These are phyloP conservation scores for Pollenia griseotomentosa DNA, from an alignment of 2,888 invertebrate species.

Conservation along the genomic window DNA sequence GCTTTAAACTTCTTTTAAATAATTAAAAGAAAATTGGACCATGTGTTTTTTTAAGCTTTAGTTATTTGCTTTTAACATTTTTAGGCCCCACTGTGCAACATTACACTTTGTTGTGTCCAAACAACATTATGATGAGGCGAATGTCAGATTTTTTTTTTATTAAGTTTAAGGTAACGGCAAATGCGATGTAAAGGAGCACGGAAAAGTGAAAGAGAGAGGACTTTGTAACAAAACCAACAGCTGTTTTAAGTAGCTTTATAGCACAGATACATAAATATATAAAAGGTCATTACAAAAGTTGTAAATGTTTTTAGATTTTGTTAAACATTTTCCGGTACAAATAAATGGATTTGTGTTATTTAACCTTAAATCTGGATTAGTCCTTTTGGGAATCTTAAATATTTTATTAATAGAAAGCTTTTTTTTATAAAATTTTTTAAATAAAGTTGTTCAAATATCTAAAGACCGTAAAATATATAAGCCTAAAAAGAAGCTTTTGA, in stretches of 20 bases:
- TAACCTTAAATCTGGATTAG: not conserved
- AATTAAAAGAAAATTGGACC: no score
- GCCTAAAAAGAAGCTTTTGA: no score
- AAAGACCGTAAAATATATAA: no score
- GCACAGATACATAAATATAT: not conserved
- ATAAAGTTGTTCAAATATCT: no score
- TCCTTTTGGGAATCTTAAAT: no score
- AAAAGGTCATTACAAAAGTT: slow-evolving; percentile 56
- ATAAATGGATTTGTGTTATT: not conserved
- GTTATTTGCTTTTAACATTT: no score
- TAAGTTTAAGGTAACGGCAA: slow-evolving; percentile 9
- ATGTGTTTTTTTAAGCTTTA: no score
- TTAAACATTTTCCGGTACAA: slow-evolving; percentile 34
- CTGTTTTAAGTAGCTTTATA: slow-evolving; percentile 36
- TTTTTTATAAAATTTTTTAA: no score
- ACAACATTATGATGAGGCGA: slow-evolving; percentile 33
- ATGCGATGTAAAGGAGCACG: not conserved
- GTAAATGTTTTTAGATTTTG: slow-evolving; percentile 45
- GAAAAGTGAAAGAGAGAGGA: not conserved
- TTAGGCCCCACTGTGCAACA: not conserved
- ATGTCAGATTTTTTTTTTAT: not conserved
- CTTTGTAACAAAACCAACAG: slow-evolving; percentile 33
- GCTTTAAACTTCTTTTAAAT: no score
- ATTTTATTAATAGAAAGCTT: no score
- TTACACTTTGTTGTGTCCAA: slow-evolving; percentile 7